These are phyloP conservation scores for Pseudochromis fuscus DNA, from an alignment of 2,797 vertebrate genomes.

Conservation along the genomic window DNA sequence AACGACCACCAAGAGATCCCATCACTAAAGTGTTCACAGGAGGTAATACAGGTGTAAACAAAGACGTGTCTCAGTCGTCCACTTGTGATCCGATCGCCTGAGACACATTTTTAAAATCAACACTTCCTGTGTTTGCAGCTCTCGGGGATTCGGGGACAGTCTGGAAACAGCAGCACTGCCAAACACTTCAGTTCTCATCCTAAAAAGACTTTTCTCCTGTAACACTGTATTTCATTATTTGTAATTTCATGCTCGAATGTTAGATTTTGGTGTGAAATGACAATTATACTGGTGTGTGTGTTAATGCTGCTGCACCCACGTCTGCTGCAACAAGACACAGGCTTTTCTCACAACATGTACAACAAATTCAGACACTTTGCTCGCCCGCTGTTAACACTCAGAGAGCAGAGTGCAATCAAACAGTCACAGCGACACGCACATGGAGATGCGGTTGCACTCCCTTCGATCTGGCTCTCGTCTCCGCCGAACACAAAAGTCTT, in stretches of 20 bases:
- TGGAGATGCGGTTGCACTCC: not conserved
- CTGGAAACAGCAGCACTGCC: too few species aligned
- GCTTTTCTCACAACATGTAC: not conserved
- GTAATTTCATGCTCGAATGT: constrained; percentile 33
- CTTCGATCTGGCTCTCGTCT: constrained; percentile 10
- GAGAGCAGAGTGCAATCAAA: constrained; percentile 17
- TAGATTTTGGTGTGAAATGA: not conserved
- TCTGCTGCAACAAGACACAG: constrained; percentile 7
- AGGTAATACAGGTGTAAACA: too few species aligned
- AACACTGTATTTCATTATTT: constrained; percentile 15
- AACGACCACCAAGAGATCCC: too few species aligned
- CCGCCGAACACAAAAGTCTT: constrained; percentile 25
- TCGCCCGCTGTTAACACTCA: not conserved
- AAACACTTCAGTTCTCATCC: too few species aligned
- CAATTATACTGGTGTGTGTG: not conserved
- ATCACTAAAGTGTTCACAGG: too few species aligned
- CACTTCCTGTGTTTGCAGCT: not conserved
- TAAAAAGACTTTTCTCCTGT: too few species aligned
- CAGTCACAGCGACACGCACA: constrained; percentile 17
- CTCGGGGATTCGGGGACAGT: too few species aligned
- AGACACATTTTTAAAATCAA: too few species aligned
- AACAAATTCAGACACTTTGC: constrained; percentile 6
- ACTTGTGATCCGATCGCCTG: too few species aligned
- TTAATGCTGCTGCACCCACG: not conserved
- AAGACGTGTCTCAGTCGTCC: too few species aligned